phyloP scores from a whole-genome alignment of 1,140 invertebrate species.

The Conopomorpha cramerella region DNA sequence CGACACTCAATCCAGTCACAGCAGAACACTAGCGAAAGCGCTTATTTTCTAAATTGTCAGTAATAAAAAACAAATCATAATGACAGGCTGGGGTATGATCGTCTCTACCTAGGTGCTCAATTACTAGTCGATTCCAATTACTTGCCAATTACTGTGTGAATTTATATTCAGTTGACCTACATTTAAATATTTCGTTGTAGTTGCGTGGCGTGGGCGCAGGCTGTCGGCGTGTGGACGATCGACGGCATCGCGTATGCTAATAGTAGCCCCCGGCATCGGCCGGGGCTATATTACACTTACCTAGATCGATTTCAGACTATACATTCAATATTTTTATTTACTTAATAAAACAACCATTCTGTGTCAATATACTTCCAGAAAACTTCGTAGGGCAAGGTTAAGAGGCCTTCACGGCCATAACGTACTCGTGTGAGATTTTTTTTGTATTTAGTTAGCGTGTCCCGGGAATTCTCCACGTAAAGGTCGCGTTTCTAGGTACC shows the following conservation, averaged over 20 bases:
- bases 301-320: no score
- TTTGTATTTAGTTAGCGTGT: slow-evolving; percentile 22
- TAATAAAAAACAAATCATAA: slow-evolving; percentile 31
- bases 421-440: slow-evolving; percentile 15
- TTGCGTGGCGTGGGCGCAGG: no score
- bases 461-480: slow-evolving; percentile 24
- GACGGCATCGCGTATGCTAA: slow-evolving; percentile 8
- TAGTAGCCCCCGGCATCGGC: not conserved
- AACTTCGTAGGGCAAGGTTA: no score
- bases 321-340: no score
- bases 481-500: slow-evolving; percentile 28
- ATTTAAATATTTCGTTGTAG: slow-evolving; percentile 21
- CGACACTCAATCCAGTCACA: no score
- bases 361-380: no score
- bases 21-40: no score
- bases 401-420: no score
- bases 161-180: slow-evolving; percentile 24
- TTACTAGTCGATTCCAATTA: slow-evolving; percentile 24
- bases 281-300: no score
- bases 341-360: no score
- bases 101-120: slow-evolving; percentile 22
- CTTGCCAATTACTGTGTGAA: slow-evolving; percentile 9
- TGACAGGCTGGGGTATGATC: slow-evolving; percentile 21
- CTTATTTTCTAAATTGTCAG: not conserved
- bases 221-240: slow-evolving; percentile 12